These are phyloP conservation scores for Chrosomus eos DNA, from an alignment of 2,797 vertebrate species.

Conservation along the genomic window DNA sequence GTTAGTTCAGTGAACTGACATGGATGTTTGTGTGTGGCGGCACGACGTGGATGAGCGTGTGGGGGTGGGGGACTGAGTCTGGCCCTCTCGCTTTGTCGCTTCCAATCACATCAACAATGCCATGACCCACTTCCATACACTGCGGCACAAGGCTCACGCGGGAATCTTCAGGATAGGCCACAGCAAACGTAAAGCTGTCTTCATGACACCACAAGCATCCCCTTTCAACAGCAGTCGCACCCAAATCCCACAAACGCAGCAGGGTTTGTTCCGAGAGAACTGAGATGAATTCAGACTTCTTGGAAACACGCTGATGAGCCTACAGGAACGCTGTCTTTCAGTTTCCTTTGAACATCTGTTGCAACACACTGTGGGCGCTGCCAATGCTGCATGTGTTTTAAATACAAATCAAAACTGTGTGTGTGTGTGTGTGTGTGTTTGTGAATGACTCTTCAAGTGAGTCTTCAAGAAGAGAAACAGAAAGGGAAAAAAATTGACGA, in stretches of 20 bases:
- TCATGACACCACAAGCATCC: constrained; percentile 1
- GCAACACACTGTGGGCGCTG: background rate
- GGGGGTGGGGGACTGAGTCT: constrained; percentile 22
- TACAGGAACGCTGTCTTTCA: background rate
- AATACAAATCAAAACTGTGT: constrained; percentile 1
- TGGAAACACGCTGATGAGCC: background rate
- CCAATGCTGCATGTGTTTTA: constrained; percentile 8
- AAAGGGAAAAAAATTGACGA: background rate
- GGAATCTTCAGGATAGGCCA: constrained; percentile 33
- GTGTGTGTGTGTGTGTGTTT: constrained; percentile 8
- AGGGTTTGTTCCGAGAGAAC: background rate
- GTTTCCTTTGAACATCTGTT: constrained; percentile 26
- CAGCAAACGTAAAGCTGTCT: constrained; percentile 25
- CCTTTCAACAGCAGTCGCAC: constrained; percentile 16
- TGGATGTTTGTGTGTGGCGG: constrained; percentile 15
- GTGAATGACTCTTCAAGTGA: background rate
- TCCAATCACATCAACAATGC: constrained; percentile 52
- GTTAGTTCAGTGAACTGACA: constrained; percentile 28
- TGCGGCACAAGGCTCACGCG: constrained; percentile 9
- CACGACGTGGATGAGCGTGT: background rate
- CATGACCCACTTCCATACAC: constrained; percentile 58
- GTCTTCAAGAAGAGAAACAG: constrained; percentile 3
- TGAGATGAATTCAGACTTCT: constrained; percentile 16
- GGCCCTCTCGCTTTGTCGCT: constrained; percentile 56
- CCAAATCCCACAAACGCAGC: background rate